Evolutionary conservation across 2,888 invertebrate genomes (phyloP).

Genomic region (Lycocerus yunnanus): DNA sequence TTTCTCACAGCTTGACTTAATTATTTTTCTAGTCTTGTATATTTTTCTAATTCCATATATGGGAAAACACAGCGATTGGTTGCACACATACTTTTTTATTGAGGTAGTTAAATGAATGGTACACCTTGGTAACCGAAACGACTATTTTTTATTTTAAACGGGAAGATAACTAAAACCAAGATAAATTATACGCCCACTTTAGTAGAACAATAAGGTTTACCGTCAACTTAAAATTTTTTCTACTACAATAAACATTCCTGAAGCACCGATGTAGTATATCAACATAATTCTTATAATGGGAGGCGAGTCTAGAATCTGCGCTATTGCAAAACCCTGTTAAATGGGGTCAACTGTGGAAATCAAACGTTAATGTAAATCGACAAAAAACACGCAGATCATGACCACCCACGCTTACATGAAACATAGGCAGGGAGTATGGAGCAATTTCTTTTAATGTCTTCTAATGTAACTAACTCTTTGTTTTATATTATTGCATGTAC

Average conservation of each 20-base stretch:
- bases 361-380: conserved; percentile 48
- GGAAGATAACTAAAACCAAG: conserved; percentile 1
- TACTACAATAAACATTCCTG: conserved; percentile 27
- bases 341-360: conserved; percentile 51
- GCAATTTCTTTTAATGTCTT: conserved; percentile 29
- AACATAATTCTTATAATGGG: conserved; percentile 29
- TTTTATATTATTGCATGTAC: conserved; percentile 4
- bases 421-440: conserved; percentile 26
- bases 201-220: conserved; percentile 24
- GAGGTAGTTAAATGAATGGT: neutral
- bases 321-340: conserved; percentile 48
- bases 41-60: neutral
- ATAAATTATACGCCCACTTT: conserved; percentile 26
- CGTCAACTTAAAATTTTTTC: conserved; percentile 23
- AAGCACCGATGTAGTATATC: conserved; percentile 34
- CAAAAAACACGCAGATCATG: conserved; percentile 43
- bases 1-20: neutral
- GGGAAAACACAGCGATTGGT: neutral
- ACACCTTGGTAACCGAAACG: neutral
- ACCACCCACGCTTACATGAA: conserved; percentile 45
- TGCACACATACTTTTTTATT: neutral
- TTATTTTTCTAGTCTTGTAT: neutral
- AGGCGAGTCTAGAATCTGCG: conserved; percentile 31
- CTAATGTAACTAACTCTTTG: conserved; percentile 13
- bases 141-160: neutral